Evolutionary conservation across 2,113 vertebrate genomes (phyloP).

Genomic region (Stigmatopora nigra): DNA sequence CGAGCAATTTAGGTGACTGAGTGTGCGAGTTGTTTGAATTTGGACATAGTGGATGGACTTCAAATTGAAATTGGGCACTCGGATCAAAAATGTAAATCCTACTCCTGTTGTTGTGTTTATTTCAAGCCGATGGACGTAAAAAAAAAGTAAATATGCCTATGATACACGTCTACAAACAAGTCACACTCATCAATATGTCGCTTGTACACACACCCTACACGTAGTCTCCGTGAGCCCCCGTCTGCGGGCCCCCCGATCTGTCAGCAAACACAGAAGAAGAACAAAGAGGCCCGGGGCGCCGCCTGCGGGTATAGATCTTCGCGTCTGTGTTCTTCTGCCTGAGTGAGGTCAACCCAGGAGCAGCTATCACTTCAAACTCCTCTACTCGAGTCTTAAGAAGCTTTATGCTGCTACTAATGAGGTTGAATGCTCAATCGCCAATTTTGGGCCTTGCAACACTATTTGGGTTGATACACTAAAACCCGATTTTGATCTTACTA

Average conservation of each 20-base stretch:
- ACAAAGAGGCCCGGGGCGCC: constrained; percentile 59
- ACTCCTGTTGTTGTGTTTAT: constrained; percentile 16
- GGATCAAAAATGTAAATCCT: background rate
- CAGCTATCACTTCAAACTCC: constrained; percentile 53
- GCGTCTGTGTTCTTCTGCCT: constrained; percentile 55
- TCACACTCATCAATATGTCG: constrained; percentile 19
- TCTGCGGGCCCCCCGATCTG: constrained; percentile 51
- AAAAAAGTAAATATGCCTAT: constrained; percentile 9
- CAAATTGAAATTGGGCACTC: background rate
- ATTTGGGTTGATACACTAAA: too few relatives aligned
- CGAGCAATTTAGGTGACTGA: too few relatives aligned
- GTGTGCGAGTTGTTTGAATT: too few relatives aligned
- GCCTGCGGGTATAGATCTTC: constrained; percentile 63
- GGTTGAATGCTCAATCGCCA: constrained; percentile 38
- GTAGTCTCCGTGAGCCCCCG: constrained; percentile 41
- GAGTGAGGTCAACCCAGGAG: constrained; percentile 55
- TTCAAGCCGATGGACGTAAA: background rate
- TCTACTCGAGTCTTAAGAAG: constrained; percentile 50
- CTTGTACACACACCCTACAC: constrained; percentile 7
- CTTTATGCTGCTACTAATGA: constrained; percentile 49
- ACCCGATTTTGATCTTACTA: too few relatives aligned
- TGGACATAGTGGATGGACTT: background rate
- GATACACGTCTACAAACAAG: background rate
- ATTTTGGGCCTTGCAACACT: too few relatives aligned
- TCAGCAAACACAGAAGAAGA: constrained; percentile 56